A percentile compares a stretch with the other conserved stretches of the same genome.
phyloP scores from a whole-genome alignment of 2,113 vertebrate genomes.

The Saccopteryx bilineata region DNA sequence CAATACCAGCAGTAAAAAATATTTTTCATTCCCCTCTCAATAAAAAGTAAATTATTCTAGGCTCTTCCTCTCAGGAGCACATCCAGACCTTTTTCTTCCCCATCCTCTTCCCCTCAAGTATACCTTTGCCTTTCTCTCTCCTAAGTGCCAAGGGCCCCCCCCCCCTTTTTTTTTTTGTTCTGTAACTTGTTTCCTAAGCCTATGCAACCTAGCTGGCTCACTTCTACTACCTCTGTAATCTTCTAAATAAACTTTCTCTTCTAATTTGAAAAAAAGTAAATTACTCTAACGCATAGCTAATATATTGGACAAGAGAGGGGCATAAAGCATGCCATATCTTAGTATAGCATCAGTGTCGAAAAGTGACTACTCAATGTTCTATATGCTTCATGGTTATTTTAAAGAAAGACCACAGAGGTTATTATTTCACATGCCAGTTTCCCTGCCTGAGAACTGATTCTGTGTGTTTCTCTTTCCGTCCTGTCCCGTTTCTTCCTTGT shows the following conservation, averaged over 20 bases:
- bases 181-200: too few species aligned
- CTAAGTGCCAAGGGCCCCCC: too few species aligned
- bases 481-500: neutral
- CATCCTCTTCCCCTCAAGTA: too few species aligned
- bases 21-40: slow-evolving; percentile 28
- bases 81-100: too few species aligned
- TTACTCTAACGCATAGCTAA: neutral
- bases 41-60: neutral
- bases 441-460: neutral
- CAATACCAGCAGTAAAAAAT: slow-evolving; percentile 25
- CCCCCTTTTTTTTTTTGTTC: too few species aligned
- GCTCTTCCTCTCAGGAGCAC: too few species aligned
- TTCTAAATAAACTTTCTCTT: too few species aligned
- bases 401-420: neutral
- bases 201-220: too few species aligned
- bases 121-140: too few species aligned
- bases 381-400: neutral
- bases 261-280: neutral
- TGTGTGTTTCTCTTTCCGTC: neutral
- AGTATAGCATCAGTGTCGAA: neutral
- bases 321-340: neutral
- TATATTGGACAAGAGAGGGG: neutral
- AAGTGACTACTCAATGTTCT: neutral
- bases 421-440: neutral
- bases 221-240: too few species aligned